phyloP scores from a whole-genome alignment of 2,797 vertebrate genomes.

The Pelobates cultripes region DNA sequence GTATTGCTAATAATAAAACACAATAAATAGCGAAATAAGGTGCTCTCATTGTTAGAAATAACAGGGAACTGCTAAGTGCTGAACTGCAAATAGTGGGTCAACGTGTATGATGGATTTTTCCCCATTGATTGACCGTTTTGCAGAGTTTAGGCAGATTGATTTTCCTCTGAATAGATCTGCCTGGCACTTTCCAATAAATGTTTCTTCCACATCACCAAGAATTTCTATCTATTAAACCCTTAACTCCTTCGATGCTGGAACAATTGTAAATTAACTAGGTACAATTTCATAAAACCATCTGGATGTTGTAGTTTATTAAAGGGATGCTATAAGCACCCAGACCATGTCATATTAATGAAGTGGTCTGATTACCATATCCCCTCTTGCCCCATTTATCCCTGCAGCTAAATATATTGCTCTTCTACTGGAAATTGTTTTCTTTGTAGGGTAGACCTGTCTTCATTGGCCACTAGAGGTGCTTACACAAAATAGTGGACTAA shows the following conservation, averaged over 20 bases:
- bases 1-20: constrained; percentile 17
- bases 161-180: constrained; percentile 42
- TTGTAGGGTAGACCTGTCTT: too few species aligned
- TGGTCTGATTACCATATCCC: too few species aligned
- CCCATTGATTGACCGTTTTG: constrained; percentile 53
- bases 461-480: too few species aligned
- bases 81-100: constrained; percentile 18
- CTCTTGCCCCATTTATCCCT: too few species aligned
- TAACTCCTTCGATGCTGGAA: constrained; percentile 17
- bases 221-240: constrained; percentile 21
- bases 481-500: too few species aligned
- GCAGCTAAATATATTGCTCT: too few species aligned
- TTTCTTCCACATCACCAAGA: constrained; percentile 27
- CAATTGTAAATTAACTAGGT: background rate
- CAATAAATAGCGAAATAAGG: background rate
- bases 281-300: too few species aligned
- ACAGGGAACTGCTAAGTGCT: constrained; percentile 15
- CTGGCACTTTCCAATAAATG: constrained; percentile 41
- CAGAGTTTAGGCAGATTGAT: constrained; percentile 51
- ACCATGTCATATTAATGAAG: too few species aligned
- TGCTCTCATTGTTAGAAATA: constrained; percentile 37
- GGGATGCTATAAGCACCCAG: too few species aligned
- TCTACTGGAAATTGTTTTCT: too few species aligned
- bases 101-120: constrained; percentile 45
- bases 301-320: too few species aligned